Evolutionary conservation across 2,888 invertebrate species (phyloP).

Genomic region (Clostera curtula): DNA sequence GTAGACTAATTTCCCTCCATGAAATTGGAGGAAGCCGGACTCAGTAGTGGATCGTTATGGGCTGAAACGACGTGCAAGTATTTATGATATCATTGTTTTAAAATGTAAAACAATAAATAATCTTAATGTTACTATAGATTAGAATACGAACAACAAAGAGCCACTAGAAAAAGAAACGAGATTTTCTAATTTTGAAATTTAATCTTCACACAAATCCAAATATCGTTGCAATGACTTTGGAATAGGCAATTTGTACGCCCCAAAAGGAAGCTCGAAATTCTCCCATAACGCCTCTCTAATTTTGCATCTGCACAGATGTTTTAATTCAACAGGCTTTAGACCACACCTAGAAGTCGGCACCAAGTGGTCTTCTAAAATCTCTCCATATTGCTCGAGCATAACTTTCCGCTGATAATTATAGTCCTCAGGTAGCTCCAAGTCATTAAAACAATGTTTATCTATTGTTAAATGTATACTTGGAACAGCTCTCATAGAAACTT

Average conservation of each 20-base stretch:
- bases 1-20: no score
- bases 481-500: conserved; percentile 78
- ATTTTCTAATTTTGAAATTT: no score
- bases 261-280: conserved; percentile 84
- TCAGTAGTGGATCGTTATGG: no score
- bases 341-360: conserved; percentile 78
- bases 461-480: conserved; percentile 72
- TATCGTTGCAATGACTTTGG: conserved; percentile 80
- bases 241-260: conserved; percentile 80
- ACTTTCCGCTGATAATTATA: conserved; percentile 63
- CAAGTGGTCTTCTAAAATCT: conserved; percentile 74
- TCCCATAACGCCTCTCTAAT: conserved; percentile 79
- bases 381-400: conserved; percentile 56
- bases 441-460: conserved; percentile 41
- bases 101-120: no score
- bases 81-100: no score
- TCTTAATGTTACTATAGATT: no score
- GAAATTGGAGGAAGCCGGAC: no score
- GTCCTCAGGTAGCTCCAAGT: conserved; percentile 48
- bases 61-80: no score
- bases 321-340: conserved; percentile 79
- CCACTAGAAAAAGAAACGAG: no score
- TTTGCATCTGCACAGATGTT: conserved; percentile 83
- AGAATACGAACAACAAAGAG: no score
- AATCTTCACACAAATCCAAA: conserved; percentile 83